phyloP scores from a whole-genome alignment of 92 coral and sea anemone genomes.

The Pocillopora meandrina region DNA sequence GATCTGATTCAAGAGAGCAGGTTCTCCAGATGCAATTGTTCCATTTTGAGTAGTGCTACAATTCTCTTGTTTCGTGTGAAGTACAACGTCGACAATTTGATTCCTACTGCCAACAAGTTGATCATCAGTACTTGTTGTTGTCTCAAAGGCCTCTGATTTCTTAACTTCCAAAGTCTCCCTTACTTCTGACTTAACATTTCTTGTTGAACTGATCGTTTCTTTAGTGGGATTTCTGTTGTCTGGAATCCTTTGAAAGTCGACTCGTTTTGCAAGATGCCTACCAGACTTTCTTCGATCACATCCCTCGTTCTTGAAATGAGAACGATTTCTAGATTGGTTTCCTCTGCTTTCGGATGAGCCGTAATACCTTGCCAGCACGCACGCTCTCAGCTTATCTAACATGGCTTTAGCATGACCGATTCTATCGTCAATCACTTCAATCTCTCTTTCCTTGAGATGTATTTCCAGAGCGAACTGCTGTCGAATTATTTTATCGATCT shows the following conservation, averaged over 20 bases:
- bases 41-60: background rate
- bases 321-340: background rate
- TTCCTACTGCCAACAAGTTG: background rate
- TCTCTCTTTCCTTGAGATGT: slow-evolving; percentile 85
- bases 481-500: slow-evolving; percentile 78
- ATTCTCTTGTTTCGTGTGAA: background rate
- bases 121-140: background rate
- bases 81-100: background rate
- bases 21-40: background rate
- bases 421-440: slow-evolving; percentile 75
- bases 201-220: background rate
- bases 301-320: background rate
- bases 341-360: slow-evolving; percentile 61
- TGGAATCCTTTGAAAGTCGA: background rate
- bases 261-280: slow-evolving; percentile 2
- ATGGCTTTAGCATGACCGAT: slow-evolving; percentile 71
- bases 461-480: slow-evolving; percentile 93
- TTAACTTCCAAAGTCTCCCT: background rate
- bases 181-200: background rate
- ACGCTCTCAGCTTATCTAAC: slow-evolving; percentile 92
- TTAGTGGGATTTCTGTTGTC: background rate
- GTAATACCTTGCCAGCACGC: slow-evolving; percentile 92
- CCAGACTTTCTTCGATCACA: slow-evolving; percentile 7
- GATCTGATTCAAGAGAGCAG: background rate
- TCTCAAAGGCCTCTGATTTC: background rate